phyloP scores from a whole-genome alignment of 2,888 invertebrate species.

The Papilio gigon region DNA sequence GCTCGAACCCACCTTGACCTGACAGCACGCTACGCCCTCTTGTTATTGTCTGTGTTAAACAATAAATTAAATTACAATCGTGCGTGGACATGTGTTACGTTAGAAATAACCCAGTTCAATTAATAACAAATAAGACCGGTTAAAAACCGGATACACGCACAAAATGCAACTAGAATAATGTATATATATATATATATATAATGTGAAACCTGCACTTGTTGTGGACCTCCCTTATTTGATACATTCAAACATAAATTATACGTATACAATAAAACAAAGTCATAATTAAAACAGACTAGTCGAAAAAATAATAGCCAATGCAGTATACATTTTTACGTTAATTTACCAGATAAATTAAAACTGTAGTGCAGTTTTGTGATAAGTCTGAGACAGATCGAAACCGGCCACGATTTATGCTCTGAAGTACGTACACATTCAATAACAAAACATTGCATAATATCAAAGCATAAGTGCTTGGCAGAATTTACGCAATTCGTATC shows the following conservation, averaged over 20 bases:
- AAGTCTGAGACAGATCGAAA: neutral
- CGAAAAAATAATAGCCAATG: neutral
- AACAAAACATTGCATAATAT: constrained; percentile 26
- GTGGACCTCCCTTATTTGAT: neutral
- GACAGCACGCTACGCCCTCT: constrained; percentile 32
- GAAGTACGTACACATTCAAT: neutral
- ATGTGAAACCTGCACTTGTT: neutral
- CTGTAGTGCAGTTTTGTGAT: too few species aligned
- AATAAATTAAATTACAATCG: constrained; percentile 29
- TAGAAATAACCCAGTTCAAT: constrained; percentile 27
- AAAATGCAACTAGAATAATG: too few species aligned
- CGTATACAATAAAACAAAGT: neutral
- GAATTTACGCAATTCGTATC: constrained; percentile 61
- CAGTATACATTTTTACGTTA: too few species aligned
- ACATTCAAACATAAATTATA: neutral
- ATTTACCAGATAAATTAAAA: too few species aligned
- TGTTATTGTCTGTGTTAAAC: constrained; percentile 36
- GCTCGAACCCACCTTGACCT: constrained; percentile 36
- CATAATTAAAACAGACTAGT: neutral
- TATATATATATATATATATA: neutral
- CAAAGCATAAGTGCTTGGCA: constrained; percentile 37
- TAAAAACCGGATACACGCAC: neutral
- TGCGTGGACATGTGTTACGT: constrained; percentile 33
- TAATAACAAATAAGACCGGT: neutral
- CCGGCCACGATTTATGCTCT: neutral